Evolutionary conservation across 2,113 vertebrate species (phyloP), one percentile per base, ranked within the genome.

Genomic region (Tyrannus savana): DNA sequence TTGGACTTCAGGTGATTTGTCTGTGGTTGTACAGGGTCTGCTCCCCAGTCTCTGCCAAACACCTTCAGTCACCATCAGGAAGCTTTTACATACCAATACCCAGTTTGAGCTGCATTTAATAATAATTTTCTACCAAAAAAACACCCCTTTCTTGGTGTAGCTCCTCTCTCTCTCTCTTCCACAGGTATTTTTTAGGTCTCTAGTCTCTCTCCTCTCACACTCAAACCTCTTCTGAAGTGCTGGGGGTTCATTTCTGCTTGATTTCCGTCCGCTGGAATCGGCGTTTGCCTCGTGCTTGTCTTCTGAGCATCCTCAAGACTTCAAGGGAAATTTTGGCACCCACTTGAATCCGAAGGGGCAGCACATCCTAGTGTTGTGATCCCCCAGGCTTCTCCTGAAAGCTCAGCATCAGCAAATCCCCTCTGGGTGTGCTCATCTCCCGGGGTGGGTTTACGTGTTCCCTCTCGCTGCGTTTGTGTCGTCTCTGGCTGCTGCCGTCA

Each of bases 321-420:
- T 37, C 1, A 42, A 50, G 39, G 53, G 72, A 58, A 49, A 23
- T n/a, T 27, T 15, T 58, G 46, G 77, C 73, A 7, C 12, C 31
- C 2, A 0, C 41, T 15, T 17, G 63, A 64, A 10, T 35, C 53
- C 78, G 58, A 12, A 17, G 52, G 55, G 27, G 4, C 44, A 15
- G 4, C 44, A 15, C 2, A 0, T 39, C 22, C 62, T 5, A 0
- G 39, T 9, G 1, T 2, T 23, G 28, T 35, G 68, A 62, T 25
- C 59, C 55, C 3, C 0, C 5, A 33, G 72, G 12, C 6, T 12
- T 6, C 41, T 85, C 56, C 74, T 17, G 44, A 13, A 31, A 66
- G 55, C 37, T 23, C 58, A 35, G 75, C 19, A 1, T 21, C 67
- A 24, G 72, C 84, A 73, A 23, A 41, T 75, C 89, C 83, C 69